These are phyloP conservation scores for Drosophila niveifrons DNA, from an alignment of 2,888 invertebrate species.

Conservation along the genomic window DNA sequence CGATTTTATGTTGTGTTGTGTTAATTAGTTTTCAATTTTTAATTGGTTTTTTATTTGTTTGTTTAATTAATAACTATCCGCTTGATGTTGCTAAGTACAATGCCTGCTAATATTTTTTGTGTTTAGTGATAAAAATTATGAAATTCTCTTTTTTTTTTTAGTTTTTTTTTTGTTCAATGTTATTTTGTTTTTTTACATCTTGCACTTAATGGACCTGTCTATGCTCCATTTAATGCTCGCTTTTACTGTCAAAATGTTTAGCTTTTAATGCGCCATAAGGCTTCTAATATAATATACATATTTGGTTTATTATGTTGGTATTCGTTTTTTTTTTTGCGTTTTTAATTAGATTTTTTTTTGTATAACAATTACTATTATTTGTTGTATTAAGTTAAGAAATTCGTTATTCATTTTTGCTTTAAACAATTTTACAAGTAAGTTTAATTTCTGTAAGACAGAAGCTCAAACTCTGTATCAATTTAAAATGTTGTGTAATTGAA, in stretches of 20 bases:
- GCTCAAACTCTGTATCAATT: slow-evolving; percentile 51
- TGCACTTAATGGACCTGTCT: slow-evolving; percentile 21
- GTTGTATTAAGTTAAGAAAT: slow-evolving; percentile 65
- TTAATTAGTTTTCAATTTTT: slow-evolving; percentile 55
- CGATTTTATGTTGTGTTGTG: slow-evolving; percentile 39
- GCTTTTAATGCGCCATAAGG: slow-evolving; percentile 40
- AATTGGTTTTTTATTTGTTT: slow-evolving; percentile 45
- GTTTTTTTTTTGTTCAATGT: slow-evolving; percentile 14
- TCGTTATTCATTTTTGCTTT: slow-evolving; percentile 69
- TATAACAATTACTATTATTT: slow-evolving; percentile 66
- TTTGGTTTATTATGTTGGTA: slow-evolving; percentile 22
- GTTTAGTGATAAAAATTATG: slow-evolving; percentile 53
- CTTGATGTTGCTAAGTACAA: slow-evolving; percentile 58
- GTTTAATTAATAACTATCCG: slow-evolving; percentile 40
- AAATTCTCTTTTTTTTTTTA: slow-evolving; percentile 25
- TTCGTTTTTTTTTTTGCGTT: slow-evolving; percentile 11
- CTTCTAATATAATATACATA: slow-evolving; percentile 45
- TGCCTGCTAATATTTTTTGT: slow-evolving; percentile 52
- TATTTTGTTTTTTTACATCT: slow-evolving; percentile 25
- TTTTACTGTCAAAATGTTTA: slow-evolving; percentile 60
- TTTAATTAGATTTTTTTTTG: slow-evolving; percentile 25
- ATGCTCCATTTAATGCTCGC: slow-evolving; percentile 18
- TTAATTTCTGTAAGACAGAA: slow-evolving; percentile 51
- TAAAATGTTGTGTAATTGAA: slow-evolving; percentile 7
- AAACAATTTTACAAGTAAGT: slow-evolving; percentile 57